Evolutionary conservation across 1,140 invertebrate genomes (phyloP), one percentile per base, ranked within the genome.

Genomic region (Leptopilina clavipes): DNA sequence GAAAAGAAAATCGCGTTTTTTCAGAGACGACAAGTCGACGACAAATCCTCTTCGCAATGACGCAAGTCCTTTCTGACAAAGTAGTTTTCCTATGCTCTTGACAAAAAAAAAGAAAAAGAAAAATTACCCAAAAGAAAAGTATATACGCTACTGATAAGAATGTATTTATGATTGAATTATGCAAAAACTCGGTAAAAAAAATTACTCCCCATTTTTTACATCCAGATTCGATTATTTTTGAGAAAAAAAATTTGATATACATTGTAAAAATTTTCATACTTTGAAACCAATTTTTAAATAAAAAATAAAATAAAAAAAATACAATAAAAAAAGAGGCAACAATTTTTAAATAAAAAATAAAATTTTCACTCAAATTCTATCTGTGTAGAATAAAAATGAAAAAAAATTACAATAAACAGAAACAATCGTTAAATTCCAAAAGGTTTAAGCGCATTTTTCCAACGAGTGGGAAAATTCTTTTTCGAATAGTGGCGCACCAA

Each of bases 21-120:
- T 37, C 0, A 6, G 7, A 75, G 59, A 48, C 45, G 45, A 54
- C 11, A 52, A 56, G 44, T 71, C n/a, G 72, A 74, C 45, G 45
- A 74, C 73, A 44, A 56, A 59, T 74, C 25, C 48, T 40, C 18
- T 12, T 31, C 73, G 7, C 45, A 22, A 12, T 54, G 12, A 40
- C 8, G 43, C 44, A 25, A 37, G 14, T 74, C 22, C 73, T 31
- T 40, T 8, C 14, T 31, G 59, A 65, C 59, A 37, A 65, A 22
- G 9, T 65, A 25, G 25, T 65, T 25, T 65, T 25, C 56, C 25
- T 25, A 11, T 5, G 11, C 19, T 11, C 10, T 11, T 25, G 10
- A 10, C 0, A 65, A 25, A 65, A 65, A 25, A n/a, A n/a, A n/a
- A n/a, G n/a, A n/a, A n/a, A n/a, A n/a, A n/a, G n/a, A n/a, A n/a